phyloP scores from a whole-genome alignment of 30 jellyfish, hydroid and myxozoan species.

The Chironex yamaguchii region DNA sequence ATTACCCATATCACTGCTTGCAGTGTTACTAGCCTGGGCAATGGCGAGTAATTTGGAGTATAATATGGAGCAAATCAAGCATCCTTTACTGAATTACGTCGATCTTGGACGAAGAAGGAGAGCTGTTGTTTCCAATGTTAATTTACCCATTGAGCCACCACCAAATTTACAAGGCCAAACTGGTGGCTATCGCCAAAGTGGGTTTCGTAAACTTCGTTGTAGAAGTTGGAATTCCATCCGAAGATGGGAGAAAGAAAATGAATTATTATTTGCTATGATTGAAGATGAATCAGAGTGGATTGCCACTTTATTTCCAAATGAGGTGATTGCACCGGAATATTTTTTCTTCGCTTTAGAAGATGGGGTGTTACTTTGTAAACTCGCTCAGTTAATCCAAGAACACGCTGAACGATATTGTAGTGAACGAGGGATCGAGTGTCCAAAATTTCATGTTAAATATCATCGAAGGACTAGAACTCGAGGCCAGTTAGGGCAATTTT shows the following conservation, averaged over 20 bases:
- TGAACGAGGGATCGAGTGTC: constrained; percentile 35
- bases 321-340: constrained; percentile 83
- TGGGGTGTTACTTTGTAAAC: constrained; percentile 93
- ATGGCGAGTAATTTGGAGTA: not conserved
- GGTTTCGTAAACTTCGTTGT: not conserved
- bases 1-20: no score
- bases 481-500: constrained; percentile 90
- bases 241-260: constrained; percentile 99
- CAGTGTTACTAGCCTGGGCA: no score
- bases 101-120: not conserved
- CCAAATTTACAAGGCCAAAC: not conserved
- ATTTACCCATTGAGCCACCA: not conserved
- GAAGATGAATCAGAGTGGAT: constrained; percentile 98
- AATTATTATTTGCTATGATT: constrained; percentile 90
- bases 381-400: constrained; percentile 83
- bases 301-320: constrained; percentile 89
- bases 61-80: not conserved
- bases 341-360: constrained; percentile 88
- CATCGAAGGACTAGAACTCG: constrained; percentile 86
- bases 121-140: not conserved
- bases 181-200: not conserved
- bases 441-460: constrained; percentile 35
- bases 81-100: not conserved
- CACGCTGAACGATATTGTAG: constrained; percentile 78
- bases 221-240: constrained; percentile 91